Percentiles rank a stretch among this genome's conserved stretches.
These are phyloP conservation scores for Phthorimaea operculella DNA, from an alignment of 1,140 invertebrate genomes.

Conservation along the genomic window DNA sequence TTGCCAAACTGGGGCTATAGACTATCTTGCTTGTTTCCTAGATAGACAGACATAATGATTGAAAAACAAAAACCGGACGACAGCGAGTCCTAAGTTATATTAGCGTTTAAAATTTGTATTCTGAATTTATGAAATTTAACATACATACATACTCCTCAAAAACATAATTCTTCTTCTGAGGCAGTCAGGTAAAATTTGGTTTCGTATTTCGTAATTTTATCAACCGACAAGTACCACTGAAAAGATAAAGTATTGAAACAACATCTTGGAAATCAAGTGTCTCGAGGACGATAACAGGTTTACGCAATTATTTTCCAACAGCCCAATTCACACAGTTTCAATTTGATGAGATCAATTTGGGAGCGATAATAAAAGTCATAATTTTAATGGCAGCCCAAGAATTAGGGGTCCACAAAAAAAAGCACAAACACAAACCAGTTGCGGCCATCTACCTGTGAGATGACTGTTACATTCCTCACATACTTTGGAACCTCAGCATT, in stretches of 20 bases:
- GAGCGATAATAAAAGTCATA: constrained; percentile 15
- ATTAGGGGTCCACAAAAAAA: constrained; percentile 21
- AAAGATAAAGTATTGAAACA: background rate
- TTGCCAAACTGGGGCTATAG: background rate
- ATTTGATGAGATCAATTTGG: constrained; percentile 1
- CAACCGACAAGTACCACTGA: background rate
- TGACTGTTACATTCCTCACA: constrained; percentile 28
- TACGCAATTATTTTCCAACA: background rate
- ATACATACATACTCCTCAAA: too few relatives aligned
- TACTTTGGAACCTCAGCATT: constrained; percentile 8
- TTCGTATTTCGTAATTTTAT: too few relatives aligned
- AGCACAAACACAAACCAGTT: constrained; percentile 28
- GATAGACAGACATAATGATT: too few relatives aligned
- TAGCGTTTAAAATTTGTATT: too few relatives aligned
- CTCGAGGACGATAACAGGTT: background rate
- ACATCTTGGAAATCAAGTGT: background rate
- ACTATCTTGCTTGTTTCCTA: background rate
- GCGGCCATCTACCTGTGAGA: constrained; percentile 25
- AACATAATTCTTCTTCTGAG: too few relatives aligned
- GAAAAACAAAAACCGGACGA: too few relatives aligned
- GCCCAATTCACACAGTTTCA: background rate
- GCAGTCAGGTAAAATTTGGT: too few relatives aligned
- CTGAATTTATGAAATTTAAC: too few relatives aligned
- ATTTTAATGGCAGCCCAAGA: constrained; percentile 23
- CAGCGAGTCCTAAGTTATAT: too few relatives aligned